Base-by-base conservation (phyloP, 2,113 vertebrate genomes). In the Hystrix brachyura region DNA sequence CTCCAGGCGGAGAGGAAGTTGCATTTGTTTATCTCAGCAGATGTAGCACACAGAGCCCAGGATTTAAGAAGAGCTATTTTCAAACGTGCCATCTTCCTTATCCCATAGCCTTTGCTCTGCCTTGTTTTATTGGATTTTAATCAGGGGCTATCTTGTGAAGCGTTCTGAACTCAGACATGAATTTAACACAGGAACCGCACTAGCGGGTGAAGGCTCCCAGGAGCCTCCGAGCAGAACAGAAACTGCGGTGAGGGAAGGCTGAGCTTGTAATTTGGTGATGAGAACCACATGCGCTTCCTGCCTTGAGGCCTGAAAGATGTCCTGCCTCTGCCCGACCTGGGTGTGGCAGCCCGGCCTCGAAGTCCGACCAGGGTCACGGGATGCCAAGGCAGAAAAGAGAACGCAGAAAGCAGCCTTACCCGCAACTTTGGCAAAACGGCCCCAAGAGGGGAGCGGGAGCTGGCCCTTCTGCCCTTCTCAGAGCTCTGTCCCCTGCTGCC, bases 71-170 rank as follows among this genome's bases (percentile, higher is more conserved):
- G 6, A 95, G 62, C 55, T 96, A 48, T 79, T 86, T 90, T 85
- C 0, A 0, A 91, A 76, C 3, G 19, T 88, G 64, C 21, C 34
- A 60, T 57, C n/a, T 18, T 72, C 78, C 64, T 65, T 57, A 87
- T n/a, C 13, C 76, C 74, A 18, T 51, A 0, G 1, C 64, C 65
- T 92, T 74, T 21, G 80, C 12, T 81, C 29, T 11, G 51, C 60
- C 69, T 90, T 3, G 0, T 86, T 95, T 90, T 86, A 94, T 19
- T 94, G 74, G n/a, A 76, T 93, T 92, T 79, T 95, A 93, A 90
- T 91, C 76, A 79, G 92, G 65, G 48, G 9, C 14, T 46, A 25
- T 71, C 74, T 86, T 60, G 60, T 81, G 34, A 87, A 88, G 46
- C 92, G 25, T 76, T 87, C 76, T 94, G 76, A 94, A 93, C 53